Conservation (phyloP, 2,797 vertebrate species). For the Coranthus polyacanthus region DNA sequence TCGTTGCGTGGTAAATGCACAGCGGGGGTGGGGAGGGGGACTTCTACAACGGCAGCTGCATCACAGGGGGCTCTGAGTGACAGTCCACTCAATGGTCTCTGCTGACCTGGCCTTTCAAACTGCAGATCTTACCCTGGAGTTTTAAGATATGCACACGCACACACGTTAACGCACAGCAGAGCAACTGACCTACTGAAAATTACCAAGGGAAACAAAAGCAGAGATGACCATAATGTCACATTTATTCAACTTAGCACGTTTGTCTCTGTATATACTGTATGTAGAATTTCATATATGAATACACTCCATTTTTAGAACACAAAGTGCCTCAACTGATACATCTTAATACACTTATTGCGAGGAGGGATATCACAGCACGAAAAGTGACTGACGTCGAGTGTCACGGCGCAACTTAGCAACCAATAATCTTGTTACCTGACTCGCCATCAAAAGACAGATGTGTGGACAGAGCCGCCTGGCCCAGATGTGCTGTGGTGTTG, state of each 20-base stretch:
- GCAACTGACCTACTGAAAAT: slow-evolving; percentile 74
- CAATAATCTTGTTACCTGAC: slow-evolving; percentile 77
- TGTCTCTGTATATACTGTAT: slow-evolving; percentile 74
- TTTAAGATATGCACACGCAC: slow-evolving; percentile 54
- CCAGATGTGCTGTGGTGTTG: slow-evolving; percentile 79
- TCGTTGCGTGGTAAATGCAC: slow-evolving; percentile 49
- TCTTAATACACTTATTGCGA: slow-evolving; percentile 88
- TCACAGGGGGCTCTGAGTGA: slow-evolving; percentile 49
- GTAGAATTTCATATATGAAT: slow-evolving; percentile 74
- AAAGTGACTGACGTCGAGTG: slow-evolving; percentile 72
- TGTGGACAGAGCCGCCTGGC: slow-evolving; percentile 77
- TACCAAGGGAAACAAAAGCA: slow-evolving; percentile 77
- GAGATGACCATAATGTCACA: slow-evolving; percentile 79
- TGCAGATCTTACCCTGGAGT: slow-evolving; percentile 60
- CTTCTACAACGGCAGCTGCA: slow-evolving; percentile 68
- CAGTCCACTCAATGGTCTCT: slow-evolving; percentile 43
- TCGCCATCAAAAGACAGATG: slow-evolving; percentile 79
- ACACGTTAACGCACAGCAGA: slow-evolving; percentile 69
- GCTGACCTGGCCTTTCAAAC: slow-evolving; percentile 51
- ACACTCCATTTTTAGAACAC: slow-evolving; percentile 78
- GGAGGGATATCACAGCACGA: slow-evolving; percentile 78
- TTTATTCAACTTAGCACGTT: slow-evolving; percentile 77
- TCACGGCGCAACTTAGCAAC: slow-evolving; percentile 75
- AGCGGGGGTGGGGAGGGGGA: slow-evolving; percentile 11
- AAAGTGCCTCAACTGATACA: slow-evolving; percentile 85